A percentile compares a stretch with the other conserved stretches of the same genome.
Conservation (phyloP, 37 sponge, comb jelly and placozoan genomes). For the Chondrosia reniformis region DNA sequence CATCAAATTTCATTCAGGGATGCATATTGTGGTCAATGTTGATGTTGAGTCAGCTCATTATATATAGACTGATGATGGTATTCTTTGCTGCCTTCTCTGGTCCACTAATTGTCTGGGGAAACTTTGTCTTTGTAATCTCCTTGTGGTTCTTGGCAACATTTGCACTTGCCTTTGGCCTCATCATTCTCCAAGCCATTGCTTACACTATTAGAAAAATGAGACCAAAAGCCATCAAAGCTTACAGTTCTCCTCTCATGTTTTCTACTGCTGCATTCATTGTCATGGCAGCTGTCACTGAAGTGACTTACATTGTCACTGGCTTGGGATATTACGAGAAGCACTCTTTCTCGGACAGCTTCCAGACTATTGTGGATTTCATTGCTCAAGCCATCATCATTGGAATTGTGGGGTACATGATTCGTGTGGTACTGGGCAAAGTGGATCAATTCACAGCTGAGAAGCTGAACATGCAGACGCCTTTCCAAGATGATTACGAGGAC, state of each 20-base stretch:
- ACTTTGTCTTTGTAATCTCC: conserved; percentile 10
- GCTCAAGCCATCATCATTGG: conserved; percentile 16
- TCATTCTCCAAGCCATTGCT: neutral
- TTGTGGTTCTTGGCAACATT: neutral
- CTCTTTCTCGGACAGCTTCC: conserved; percentile 24
- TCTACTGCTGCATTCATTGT: neutral
- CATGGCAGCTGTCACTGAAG: neutral
- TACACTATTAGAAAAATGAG: neutral
- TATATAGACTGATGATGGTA: conserved; percentile 10
- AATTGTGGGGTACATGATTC: neutral
- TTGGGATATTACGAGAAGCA: conserved; percentile 21
- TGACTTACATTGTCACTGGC: conserved; percentile 16
- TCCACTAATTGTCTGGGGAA: conserved; percentile 17
- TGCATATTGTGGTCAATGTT: neutral
- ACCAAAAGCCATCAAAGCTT: neutral
- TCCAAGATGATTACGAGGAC: neutral
- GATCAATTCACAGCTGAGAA: neutral
- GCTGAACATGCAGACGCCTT: neutral
- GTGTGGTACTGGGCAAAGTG: conserved; percentile 9
- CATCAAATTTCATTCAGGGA: neutral
- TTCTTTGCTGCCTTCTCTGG: conserved; percentile 24
- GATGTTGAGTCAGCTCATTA: neutral
- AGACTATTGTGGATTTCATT: conserved; percentile 14
- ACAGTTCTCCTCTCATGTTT: neutral
- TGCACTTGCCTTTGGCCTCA: neutral